phyloP scores from a whole-genome alignment of 2,888 invertebrate species.

The Drosophila multiciliata region DNA sequence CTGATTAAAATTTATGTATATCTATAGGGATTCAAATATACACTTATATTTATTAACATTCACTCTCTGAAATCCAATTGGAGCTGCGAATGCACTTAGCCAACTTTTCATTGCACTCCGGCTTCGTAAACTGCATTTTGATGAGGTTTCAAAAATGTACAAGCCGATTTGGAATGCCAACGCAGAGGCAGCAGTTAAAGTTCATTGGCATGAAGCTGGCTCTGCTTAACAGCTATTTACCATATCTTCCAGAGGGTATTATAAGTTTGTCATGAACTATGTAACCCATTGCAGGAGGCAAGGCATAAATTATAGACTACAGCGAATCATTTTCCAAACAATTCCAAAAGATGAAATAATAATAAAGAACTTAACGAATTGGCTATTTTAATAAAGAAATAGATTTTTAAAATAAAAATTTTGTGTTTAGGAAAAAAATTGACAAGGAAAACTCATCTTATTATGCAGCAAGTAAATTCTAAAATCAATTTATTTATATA shows the following conservation, averaged over 20 bases:
- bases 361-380: background rate
- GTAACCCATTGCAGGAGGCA: background rate
- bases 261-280: background rate
- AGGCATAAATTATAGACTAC: background rate
- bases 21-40: background rate
- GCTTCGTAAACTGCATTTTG: constrained; percentile 10
- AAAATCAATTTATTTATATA: background rate
- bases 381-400: background rate
- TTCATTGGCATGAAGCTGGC: constrained; percentile 46
- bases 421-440: background rate
- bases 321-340: background rate
- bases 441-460: background rate
- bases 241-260: background rate
- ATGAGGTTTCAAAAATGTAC: constrained; percentile 4
- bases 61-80: constrained; percentile 20
- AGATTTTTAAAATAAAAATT: background rate
- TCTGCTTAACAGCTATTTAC: background rate
- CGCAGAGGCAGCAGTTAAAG: constrained; percentile 17
- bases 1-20: constrained; percentile 11
- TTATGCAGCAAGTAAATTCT: background rate
- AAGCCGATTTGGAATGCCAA: constrained; percentile 1
- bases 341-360: background rate
- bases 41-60: constrained; percentile 25
- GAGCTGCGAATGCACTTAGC: constrained; percentile 18
- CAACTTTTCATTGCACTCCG: constrained; percentile 24